Evolutionary conservation across 1,140 invertebrate genomes (phyloP).

Genomic region (Cotesia vestalis): DNA sequence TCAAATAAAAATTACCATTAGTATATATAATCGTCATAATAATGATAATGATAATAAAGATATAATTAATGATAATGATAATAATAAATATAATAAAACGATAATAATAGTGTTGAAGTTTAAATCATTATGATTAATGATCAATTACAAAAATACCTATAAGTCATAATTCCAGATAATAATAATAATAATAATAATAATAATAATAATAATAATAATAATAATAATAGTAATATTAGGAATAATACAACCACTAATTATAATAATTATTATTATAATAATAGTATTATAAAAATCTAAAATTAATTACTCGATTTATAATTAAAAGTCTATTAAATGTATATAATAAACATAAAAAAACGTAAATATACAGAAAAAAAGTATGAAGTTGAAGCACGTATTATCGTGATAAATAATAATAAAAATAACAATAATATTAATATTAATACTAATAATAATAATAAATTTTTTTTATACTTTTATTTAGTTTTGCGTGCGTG

Average conservation of each 20-base stretch:
- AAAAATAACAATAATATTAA: too few species aligned
- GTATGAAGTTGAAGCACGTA: constrained; percentile 24
- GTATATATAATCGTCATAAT: constrained; percentile 32
- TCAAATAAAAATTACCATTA: constrained; percentile 26
- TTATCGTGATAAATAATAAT: background rate
- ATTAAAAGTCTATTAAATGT: constrained; percentile 20
- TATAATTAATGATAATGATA: constrained; percentile 4
- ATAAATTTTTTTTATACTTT: too few species aligned
- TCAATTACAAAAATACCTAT: constrained; percentile 7
- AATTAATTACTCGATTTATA: constrained; percentile 28
- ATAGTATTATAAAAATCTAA: constrained; percentile 1
- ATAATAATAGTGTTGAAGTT: too few species aligned
- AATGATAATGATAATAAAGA: too few species aligned
- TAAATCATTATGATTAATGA: background rate
- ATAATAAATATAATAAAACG: too few species aligned
- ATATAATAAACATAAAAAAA: constrained; percentile 22
- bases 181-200: constrained; percentile 10
- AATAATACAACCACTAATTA: constrained; percentile 1
- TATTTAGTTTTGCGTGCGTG: too few species aligned
- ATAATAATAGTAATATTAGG: constrained; percentile 7
- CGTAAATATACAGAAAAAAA: constrained; percentile 4
- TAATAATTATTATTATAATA: background rate
- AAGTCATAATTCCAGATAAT: background rate
- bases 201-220: constrained; percentile 10
- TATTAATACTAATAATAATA: too few species aligned